A percentile compares a stretch with the other conserved stretches of the same genome.
phyloP scores from a whole-genome alignment of 2,113 vertebrate species.

The Bufo bufo region DNA sequence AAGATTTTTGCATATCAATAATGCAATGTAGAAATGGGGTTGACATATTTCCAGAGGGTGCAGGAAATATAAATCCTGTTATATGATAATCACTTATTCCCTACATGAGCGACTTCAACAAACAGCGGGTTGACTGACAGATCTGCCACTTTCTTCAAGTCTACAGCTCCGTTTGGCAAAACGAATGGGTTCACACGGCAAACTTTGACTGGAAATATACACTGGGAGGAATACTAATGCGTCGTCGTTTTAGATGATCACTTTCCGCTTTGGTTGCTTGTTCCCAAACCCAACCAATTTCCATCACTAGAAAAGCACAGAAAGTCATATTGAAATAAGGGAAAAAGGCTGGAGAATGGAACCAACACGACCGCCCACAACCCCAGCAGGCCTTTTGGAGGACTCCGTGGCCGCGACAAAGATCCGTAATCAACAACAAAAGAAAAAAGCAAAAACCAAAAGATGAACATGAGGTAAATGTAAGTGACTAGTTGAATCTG shows the following conservation, averaged over 20 bases:
- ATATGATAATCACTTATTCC: conserved; percentile 47
- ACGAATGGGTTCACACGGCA: background rate
- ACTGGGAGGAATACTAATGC: background rate
- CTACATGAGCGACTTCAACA: conserved; percentile 11
- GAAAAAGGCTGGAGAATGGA: background rate
- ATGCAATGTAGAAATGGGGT: conserved; percentile 33
- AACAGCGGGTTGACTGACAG: conserved; percentile 14
- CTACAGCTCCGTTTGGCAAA: background rate
- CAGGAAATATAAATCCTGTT: conserved; percentile 46
- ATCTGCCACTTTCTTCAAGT: background rate
- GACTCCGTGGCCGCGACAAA: background rate
- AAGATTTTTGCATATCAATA: conserved; percentile 29
- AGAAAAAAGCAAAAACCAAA: background rate
- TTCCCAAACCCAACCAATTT: background rate
- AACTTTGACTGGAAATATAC: background rate
- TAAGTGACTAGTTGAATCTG: background rate
- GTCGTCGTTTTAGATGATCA: background rate
- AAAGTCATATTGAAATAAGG: background rate
- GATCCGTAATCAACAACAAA: background rate
- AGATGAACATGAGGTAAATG: no score
- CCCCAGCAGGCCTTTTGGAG: background rate
- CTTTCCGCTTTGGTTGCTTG: background rate
- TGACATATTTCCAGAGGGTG: conserved; percentile 35
- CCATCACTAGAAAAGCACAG: background rate
- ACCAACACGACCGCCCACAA: background rate